Percentiles rank a stretch among this genome's conserved stretches.
Conservation (phyloP, 1,140 invertebrate genomes). For the Bombyx mandarina region DNA sequence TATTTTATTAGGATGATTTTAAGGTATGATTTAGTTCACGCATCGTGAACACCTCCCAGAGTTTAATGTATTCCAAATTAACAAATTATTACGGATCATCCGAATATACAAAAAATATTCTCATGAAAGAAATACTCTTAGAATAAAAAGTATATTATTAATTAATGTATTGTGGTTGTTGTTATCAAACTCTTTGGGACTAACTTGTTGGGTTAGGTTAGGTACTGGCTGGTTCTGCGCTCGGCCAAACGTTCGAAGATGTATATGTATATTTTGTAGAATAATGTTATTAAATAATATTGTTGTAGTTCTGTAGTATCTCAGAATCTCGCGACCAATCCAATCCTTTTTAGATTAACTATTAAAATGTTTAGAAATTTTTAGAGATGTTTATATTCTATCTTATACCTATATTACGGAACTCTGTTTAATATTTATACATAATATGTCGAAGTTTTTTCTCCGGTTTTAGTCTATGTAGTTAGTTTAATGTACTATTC, state of each 20-base stretch:
- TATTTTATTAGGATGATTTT: too few species aligned
- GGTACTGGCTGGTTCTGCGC: conserved; percentile 17
- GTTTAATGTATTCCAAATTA: too few species aligned
- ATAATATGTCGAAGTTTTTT: conserved; percentile 43
- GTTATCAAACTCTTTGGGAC: too few species aligned
- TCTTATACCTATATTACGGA: conserved; percentile 53
- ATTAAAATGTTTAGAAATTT: conserved; percentile 43
- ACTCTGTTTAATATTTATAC: conserved; percentile 62
- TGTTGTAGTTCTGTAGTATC: conserved; percentile 51
- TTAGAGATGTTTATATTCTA: conserved; percentile 55
- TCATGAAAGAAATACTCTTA: too few species aligned
- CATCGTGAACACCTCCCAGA: too few species aligned
- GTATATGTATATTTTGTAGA: conserved; percentile 59
- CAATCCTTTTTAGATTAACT: conserved; percentile 55
- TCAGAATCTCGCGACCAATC: conserved; percentile 65
- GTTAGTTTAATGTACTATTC: conserved; percentile 14
- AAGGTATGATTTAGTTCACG: too few species aligned
- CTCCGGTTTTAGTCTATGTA: conserved; percentile 42
- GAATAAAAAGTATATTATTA: too few species aligned
- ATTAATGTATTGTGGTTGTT: too few species aligned
- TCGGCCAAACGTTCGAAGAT: conserved; percentile 29
- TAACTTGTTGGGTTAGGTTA: too few species aligned
- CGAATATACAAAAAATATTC: too few species aligned
- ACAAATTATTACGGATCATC: too few species aligned
- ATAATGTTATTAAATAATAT: conserved; percentile 57